phyloP scores from a whole-genome alignment of 2,113 vertebrate species.

The Chloropsis hardwickii region DNA sequence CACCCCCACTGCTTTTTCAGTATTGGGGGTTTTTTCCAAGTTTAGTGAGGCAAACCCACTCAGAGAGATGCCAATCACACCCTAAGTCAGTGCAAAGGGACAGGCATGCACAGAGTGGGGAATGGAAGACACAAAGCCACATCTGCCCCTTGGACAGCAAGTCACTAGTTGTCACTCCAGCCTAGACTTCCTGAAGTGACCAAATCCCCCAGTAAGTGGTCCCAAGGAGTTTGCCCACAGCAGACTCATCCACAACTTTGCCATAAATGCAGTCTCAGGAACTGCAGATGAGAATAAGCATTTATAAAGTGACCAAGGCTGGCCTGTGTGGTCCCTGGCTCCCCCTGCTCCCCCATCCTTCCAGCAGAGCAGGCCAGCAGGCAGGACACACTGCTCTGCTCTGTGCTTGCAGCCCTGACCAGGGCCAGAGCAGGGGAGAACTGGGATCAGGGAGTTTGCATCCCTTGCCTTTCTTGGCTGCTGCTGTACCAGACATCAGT shows the following conservation, averaged over 20 bases:
- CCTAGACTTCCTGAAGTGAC: not conserved
- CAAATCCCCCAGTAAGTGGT: not conserved
- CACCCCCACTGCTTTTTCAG: not conserved
- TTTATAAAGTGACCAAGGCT: not conserved
- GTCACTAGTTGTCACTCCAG: not conserved
- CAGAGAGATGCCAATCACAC: not conserved
- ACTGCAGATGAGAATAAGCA: not conserved
- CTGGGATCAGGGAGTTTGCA: not conserved
- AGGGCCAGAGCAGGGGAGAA: not conserved
- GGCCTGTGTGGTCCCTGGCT: not conserved
- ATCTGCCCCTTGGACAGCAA: not conserved
- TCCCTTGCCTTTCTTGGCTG: not conserved
- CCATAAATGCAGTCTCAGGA: not conserved
- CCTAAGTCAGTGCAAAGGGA: not conserved
- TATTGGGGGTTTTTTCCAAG: not conserved
- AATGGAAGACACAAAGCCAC: not conserved
- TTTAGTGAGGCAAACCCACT: not conserved
- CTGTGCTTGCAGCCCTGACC: not conserved
- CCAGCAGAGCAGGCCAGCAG: not conserved
- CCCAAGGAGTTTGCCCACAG: not conserved
- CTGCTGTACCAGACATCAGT: not conserved
- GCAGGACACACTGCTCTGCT: not conserved
- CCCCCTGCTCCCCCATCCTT: not conserved
- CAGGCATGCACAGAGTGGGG: not conserved
- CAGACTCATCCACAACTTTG: not conserved